These are phyloP conservation scores for Nephrocerus scutellatus DNA, from an alignment of 2,888 invertebrate species.

Conservation along the genomic window DNA sequence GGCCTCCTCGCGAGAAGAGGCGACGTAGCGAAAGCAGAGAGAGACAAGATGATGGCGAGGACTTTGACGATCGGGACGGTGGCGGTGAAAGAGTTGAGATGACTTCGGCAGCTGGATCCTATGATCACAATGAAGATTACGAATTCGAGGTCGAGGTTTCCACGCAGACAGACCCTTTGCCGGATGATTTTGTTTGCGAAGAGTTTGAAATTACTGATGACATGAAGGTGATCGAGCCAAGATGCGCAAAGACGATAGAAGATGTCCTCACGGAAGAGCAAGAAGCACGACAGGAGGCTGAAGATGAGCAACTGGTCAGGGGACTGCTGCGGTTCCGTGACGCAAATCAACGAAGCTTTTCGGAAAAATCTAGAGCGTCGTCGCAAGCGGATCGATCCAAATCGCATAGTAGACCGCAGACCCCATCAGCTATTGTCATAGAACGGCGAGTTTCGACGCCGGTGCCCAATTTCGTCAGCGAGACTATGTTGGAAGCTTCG, in stretches of 20 bases:
- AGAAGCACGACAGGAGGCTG: constrained; percentile 41
- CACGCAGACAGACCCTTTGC: constrained; percentile 78
- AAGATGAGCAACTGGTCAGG: constrained; percentile 52
- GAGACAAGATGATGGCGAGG: constrained; percentile 42
- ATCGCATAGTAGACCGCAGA: constrained; percentile 53
- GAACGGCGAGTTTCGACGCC: constrained; percentile 57
- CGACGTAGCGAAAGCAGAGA: constrained; percentile 28
- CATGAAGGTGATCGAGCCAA: constrained; percentile 44
- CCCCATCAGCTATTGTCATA: constrained; percentile 57
- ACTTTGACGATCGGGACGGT: constrained; percentile 30
- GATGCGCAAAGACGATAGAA: constrained; percentile 39
- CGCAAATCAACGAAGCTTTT: constrained; percentile 53
- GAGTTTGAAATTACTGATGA: constrained; percentile 47
- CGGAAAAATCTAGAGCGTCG: constrained; percentile 53
- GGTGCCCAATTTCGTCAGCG: constrained; percentile 55
- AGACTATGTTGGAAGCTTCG: constrained; percentile 58
- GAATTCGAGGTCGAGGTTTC: constrained; percentile 64
- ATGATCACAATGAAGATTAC: constrained; percentile 33
- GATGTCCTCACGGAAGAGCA: constrained; percentile 42
- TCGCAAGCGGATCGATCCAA: constrained; percentile 54
- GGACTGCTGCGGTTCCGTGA: constrained; percentile 51
- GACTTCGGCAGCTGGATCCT: constrained; percentile 37
- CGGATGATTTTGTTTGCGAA: constrained; percentile 68
- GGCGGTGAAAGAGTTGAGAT: constrained; percentile 35
- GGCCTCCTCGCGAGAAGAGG: constrained; percentile 65